A percentile compares a stretch with the other conserved stretches of the same genome.
Evolutionary conservation across 2,888 invertebrate species (phyloP).

Genomic region (Eupsilia transversa): DNA sequence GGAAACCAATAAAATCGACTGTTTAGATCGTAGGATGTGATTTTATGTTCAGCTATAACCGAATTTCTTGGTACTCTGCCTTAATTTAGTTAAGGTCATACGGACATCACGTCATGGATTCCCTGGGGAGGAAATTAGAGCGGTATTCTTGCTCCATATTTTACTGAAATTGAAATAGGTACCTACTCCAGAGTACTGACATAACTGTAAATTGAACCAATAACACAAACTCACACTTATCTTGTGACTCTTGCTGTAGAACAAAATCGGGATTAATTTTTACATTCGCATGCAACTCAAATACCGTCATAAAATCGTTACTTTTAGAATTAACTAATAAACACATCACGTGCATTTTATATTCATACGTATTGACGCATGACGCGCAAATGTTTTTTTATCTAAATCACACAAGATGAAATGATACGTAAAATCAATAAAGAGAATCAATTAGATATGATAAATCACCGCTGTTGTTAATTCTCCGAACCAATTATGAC

Average conservation of each 20-base stretch:
- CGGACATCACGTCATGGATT: neutral
- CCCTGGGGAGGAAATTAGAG: slow-evolving; percentile 2
- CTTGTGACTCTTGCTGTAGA: neutral
- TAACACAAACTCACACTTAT: neutral
- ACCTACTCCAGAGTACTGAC: neutral
- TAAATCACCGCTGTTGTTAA: slow-evolving; percentile 15
- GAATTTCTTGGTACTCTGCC: slow-evolving; percentile 31
- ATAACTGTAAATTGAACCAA: neutral
- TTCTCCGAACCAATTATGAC: slow-evolving; percentile 39
- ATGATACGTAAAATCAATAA: slow-evolving; percentile 23
- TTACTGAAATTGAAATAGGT: neutral
- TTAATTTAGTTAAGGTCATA: slow-evolving; percentile 48
- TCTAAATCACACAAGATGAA: slow-evolving; percentile 26
- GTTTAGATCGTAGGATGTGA: slow-evolving; percentile 34
- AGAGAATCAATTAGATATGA: slow-evolving; percentile 33
- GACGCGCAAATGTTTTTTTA: slow-evolving; percentile 11
- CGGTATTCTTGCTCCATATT: neutral
- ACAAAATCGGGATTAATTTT: neutral
- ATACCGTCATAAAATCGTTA: neutral
- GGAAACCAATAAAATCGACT: slow-evolving; percentile 51
- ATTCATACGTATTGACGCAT: neutral
- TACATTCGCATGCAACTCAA: neutral
- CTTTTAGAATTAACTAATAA: neutral
- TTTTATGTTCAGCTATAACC: slow-evolving; percentile 57
- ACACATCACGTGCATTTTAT: neutral